These are phyloP conservation scores for Helogale parvula DNA, from an alignment of 2,113 vertebrate genomes.

Conservation along the genomic window DNA sequence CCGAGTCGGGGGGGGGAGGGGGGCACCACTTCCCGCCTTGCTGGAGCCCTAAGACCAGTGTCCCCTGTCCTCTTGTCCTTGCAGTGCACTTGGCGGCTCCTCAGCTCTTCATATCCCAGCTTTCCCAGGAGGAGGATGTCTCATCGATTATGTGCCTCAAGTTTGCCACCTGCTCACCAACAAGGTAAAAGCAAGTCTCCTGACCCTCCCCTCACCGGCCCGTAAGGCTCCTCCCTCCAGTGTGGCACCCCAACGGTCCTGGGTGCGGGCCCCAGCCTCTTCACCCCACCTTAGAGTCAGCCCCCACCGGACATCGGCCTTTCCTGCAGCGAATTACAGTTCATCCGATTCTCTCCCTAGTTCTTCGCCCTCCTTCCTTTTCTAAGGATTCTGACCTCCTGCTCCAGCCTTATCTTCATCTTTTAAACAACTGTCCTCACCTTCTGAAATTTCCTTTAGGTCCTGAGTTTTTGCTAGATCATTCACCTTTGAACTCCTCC, in stretches of 20 bases:
- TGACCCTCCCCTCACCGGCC: fast-evolving
- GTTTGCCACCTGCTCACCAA: conserved; percentile 98
- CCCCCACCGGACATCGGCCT: not conserved
- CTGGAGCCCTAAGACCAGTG: not conserved
- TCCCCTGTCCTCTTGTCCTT: conserved; percentile 70
- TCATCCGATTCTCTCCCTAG: not conserved
- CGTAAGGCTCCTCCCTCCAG: not conserved
- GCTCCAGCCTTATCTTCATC: not conserved
- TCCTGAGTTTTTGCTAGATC: not conserved
- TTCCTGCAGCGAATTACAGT: not conserved
- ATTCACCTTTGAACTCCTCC: not conserved
- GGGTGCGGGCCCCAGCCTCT: fast-evolving
- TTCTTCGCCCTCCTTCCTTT: not conserved
- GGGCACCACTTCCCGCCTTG: not conserved
- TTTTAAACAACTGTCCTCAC: not conserved
- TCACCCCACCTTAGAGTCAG: not conserved
- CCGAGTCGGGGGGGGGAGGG: not conserved
- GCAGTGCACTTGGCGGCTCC: conserved; percentile 96
- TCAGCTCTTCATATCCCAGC: conserved; percentile 98
- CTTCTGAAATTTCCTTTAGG: not conserved
- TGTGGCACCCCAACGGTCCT: fast-evolving
- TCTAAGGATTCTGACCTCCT: not conserved
- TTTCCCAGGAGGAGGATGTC: conserved; percentile 97
- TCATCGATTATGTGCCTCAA: conserved; percentile 99
- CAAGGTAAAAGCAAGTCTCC: conserved; percentile 89